Base-by-base conservation (phyloP, 2,113 vertebrate genomes). In the Coryphaenoides rupestris region DNA sequence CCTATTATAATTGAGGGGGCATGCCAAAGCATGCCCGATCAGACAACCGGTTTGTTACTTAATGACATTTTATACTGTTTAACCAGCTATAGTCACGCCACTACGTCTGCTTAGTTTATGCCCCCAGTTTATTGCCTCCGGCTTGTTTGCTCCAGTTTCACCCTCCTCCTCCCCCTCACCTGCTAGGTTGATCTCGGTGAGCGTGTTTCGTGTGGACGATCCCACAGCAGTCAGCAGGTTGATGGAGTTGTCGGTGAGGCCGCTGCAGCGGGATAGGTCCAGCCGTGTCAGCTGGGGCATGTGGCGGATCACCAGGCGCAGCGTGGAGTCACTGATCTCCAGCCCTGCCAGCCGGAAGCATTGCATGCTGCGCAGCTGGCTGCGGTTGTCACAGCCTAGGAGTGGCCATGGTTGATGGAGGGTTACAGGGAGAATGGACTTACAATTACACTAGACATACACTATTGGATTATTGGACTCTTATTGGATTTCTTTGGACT, bases 161-260 rank as follows among this genome's bases (percentile, higher is more conserved):
- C 9, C 7, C 33, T 10, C 1, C 26, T 1, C 0, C 6, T 5
- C 14, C 4, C 16, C 54, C 65, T 64, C 69, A 96, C 97, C 97
- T 90, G 93, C 94, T 78, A 99, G 93, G 84, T 96, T 96, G 91
- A 99, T 92, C 77, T 99, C 94, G 9, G 93, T 87, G 72, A 99
- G 95, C 15, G 95, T 97, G 79, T 95, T 95, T 65, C 96, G 93
- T 0, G 96, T 98, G 86, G 95, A 98, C 10, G 96, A 98, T 77
- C 96, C 97, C 61, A 98, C 94, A 2, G 97, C 96, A 0, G 95
- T 98, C 73, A 99, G 93, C 63, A 99, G 91, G 83, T 98, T 96
- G 82, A 95, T 85, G 56, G 96, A 97, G 89, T 96, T 92, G 84
- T 99, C 96, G 0, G 94, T 95, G 81, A 99, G 88, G 82, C 93